These are phyloP conservation scores for Carpatolechia fugitivella DNA, from an alignment of 2,888 invertebrate genomes.

Conservation along the genomic window DNA sequence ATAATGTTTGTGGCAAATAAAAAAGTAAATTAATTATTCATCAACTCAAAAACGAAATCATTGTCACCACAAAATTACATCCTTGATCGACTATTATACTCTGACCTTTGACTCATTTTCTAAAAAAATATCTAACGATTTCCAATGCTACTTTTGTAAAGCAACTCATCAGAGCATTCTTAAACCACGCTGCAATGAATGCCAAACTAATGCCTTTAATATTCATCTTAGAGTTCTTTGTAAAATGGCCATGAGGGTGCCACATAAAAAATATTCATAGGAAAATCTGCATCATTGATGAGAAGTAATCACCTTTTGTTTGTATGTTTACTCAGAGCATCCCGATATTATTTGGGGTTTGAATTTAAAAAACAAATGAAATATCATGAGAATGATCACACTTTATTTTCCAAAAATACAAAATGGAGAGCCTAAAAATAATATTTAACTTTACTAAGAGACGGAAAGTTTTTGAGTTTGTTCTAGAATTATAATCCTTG, in stretches of 20 bases:
- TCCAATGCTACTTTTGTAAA: background rate
- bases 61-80: slow-evolving; percentile 34
- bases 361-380: too few species aligned
- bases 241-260: slow-evolving; percentile 2
- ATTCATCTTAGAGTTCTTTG: slow-evolving; percentile 1
- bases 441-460: too few species aligned
- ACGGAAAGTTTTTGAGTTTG: too few species aligned
- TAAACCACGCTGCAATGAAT: background rate
- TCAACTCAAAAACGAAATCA: background rate
- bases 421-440: too few species aligned
- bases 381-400: too few species aligned
- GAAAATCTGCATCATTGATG: slow-evolving; percentile 16
- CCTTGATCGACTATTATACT: slow-evolving; percentile 28
- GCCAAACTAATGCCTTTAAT: background rate
- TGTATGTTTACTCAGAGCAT: background rate
- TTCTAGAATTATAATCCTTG: too few species aligned
- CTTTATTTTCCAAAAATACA: too few species aligned
- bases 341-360: too few species aligned
- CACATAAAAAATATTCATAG: slow-evolving; percentile 14
- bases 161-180: background rate
- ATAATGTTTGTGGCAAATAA: too few species aligned
- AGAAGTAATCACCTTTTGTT: slow-evolving; percentile 5
- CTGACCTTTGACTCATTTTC: slow-evolving; percentile 23
- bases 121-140: too few species aligned
- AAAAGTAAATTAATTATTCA: too few species aligned